Evolutionary conservation across 2,797 vertebrate species (phyloP).

Genomic region (Microctenopoma stevenorrisi): DNA sequence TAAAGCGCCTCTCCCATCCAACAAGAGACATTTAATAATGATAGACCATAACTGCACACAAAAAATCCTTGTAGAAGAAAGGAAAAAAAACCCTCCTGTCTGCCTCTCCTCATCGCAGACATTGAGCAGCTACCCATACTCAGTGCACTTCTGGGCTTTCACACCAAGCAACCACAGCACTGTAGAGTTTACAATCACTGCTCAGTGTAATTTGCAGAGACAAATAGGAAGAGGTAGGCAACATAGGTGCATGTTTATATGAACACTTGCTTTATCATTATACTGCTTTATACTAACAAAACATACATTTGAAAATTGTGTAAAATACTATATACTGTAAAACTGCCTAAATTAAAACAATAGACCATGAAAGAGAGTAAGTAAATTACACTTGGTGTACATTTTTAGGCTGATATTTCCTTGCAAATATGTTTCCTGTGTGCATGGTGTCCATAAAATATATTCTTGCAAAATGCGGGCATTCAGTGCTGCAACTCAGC

Average conservation of each 20-base stretch:
- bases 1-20: conserved; percentile 91
- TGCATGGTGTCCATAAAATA: neutral
- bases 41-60: conserved; percentile 90
- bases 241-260: neutral
- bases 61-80: conserved; percentile 86
- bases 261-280: neutral
- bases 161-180: conserved; percentile 32
- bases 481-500: conserved; percentile 1
- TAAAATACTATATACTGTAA: neutral
- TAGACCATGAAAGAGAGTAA: neutral
- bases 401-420: neutral
- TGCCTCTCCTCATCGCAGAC: conserved; percentile 70
- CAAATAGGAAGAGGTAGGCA: conserved; percentile 3
- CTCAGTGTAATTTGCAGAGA: conserved; percentile 18
- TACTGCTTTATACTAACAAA: neutral
- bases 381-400: neutral
- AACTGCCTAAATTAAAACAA: neutral
- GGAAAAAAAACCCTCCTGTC: conserved; percentile 67
- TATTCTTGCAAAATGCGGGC: conserved; percentile 5
- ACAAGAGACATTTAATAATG: conserved; percentile 95
- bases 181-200: conserved; percentile 30
- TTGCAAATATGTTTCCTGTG: neutral
- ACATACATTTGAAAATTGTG: neutral
- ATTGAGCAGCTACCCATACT: conserved; percentile 65
- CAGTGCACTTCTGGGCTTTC: conserved; percentile 55